Conservation (phyloP, 2,888 invertebrate genomes). For the Cataglyphis albicans region DNA sequence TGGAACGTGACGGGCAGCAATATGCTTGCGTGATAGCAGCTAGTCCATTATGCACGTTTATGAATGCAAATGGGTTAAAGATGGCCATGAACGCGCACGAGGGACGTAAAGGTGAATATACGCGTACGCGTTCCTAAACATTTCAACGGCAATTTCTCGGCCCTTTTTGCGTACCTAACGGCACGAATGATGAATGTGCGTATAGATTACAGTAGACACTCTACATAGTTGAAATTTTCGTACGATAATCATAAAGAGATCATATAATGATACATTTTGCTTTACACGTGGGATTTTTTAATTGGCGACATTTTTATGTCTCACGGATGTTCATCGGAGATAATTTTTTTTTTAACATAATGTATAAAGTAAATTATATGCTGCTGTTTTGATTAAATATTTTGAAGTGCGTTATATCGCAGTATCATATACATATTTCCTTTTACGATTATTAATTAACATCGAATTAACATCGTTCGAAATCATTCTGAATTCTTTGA, state of each 20-base stretch:
- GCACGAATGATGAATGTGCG: constrained; percentile 46
- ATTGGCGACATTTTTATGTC: not conserved
- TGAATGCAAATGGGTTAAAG: constrained; percentile 54
- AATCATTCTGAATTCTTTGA: constrained; percentile 16
- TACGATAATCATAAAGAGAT: not conserved
- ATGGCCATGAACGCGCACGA: constrained; percentile 53
- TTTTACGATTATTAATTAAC: not conserved
- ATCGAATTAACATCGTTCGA: not conserved
- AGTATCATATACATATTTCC: not conserved
- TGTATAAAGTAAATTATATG: not conserved
- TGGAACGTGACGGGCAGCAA: constrained; percentile 39
- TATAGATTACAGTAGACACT: constrained; percentile 20
- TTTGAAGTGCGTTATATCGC: not conserved
- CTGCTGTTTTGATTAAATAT: not conserved
- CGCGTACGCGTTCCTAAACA: constrained; percentile 40
- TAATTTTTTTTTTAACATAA: not conserved
- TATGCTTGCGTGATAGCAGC: constrained; percentile 51
- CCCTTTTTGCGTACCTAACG: constrained; percentile 38
- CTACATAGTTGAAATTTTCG: constrained; percentile 13
- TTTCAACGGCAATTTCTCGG: constrained; percentile 42
- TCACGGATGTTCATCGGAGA: not conserved
- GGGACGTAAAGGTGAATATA: constrained; percentile 54
- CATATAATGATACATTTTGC: not conserved
- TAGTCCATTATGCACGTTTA: constrained; percentile 53
- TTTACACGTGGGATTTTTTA: not conserved